Base-by-base conservation (phyloP, 2,113 vertebrate genomes). In the Carettochelys insculpta region DNA sequence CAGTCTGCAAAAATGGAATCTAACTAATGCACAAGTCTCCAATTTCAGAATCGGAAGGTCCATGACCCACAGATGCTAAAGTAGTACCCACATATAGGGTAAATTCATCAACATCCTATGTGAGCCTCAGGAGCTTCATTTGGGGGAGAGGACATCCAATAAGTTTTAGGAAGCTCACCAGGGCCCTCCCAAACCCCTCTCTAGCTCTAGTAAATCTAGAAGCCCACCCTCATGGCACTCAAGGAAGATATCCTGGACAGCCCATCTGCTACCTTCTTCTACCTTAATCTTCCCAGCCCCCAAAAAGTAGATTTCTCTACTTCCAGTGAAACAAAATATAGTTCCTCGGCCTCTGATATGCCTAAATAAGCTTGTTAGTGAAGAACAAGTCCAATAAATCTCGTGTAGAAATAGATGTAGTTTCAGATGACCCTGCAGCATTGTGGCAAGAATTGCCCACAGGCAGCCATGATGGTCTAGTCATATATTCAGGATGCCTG, bases 271-370 rank as follows among this genome's bases (percentile, higher is more conserved):
- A n/a, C n/a, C n/a, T n/a, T n/a, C n/a, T n/a, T n/a, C n/a, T n/a
- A n/a, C n/a, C n/a, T n/a, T n/a, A n/a, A n/a, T n/a, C n/a, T 80
- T 52, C 82, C 71, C 45, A 87, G 82, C 48, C 61, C 61, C 61
- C n/a, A 68, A 10, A n/a, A 38, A 16, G 31, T 34, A 65, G 34
- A n/a, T 68, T 68, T 38, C n/a, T 38, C 51, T 81, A 83, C 25
- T 43, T 87, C 80, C 93, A 94, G 78, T 80, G 76, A 92, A 54
- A 80, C 93, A 92, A 92, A 94, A 89, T 93, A 84, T 87, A 90
- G 20, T 87, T 90, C 87, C 90, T 95, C 87, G 90, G 4, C 71
- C 80, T 87, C 86, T 94, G 94, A 92, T 82, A 92, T 89, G 80
- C 12, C 88, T 86, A 91, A 92, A 92, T 68, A 92, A 91, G 85